Conservation (phyloP, 2,797 vertebrate species). For the Dendrocincla fuliginosa region DNA sequence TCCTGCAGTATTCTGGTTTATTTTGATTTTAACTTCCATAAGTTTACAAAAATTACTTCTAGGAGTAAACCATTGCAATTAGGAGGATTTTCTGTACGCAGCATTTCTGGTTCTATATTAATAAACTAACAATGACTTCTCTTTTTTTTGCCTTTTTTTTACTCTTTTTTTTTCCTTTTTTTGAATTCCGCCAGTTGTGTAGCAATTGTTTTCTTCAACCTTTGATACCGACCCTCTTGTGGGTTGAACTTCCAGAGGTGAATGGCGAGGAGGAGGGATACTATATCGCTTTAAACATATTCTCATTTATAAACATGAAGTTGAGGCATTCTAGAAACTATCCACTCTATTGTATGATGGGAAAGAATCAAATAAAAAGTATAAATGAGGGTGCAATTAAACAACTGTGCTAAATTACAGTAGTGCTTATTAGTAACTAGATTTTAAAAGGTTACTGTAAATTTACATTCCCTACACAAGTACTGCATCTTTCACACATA, state of each 20-base stretch:
- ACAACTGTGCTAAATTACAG: constrained; percentile 96
- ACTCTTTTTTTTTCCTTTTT: not conserved
- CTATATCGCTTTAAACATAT: constrained; percentile 80
- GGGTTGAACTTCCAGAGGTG: constrained; percentile 55
- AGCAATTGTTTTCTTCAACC: constrained; percentile 56
- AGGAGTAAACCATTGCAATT: constrained; percentile 71
- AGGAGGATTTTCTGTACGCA: constrained; percentile 50
- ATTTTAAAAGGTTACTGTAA: constrained; percentile 99
- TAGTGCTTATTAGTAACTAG: constrained; percentile 99
- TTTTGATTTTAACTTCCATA: constrained; percentile 70
- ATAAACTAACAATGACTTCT: constrained; percentile 61
- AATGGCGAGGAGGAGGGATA: constrained; percentile 77
- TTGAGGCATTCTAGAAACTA: constrained; percentile 84
- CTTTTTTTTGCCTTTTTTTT: not conserved
- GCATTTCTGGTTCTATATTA: constrained; percentile 63
- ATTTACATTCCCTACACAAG: constrained; percentile 99
- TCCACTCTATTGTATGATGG: constrained; percentile 80
- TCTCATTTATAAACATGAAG: constrained; percentile 83
- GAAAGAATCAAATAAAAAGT: constrained; percentile 84
- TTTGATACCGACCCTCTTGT: constrained; percentile 45
- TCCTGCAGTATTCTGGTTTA: constrained; percentile 55
- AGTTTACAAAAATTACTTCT: constrained; percentile 73
- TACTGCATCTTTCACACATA: constrained; percentile 98
- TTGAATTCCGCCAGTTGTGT: constrained; percentile 44
- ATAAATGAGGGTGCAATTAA: constrained; percentile 91